These are phyloP conservation scores for Nymphalis polychloros DNA, from an alignment of 2,888 invertebrate genomes.

Conservation along the genomic window DNA sequence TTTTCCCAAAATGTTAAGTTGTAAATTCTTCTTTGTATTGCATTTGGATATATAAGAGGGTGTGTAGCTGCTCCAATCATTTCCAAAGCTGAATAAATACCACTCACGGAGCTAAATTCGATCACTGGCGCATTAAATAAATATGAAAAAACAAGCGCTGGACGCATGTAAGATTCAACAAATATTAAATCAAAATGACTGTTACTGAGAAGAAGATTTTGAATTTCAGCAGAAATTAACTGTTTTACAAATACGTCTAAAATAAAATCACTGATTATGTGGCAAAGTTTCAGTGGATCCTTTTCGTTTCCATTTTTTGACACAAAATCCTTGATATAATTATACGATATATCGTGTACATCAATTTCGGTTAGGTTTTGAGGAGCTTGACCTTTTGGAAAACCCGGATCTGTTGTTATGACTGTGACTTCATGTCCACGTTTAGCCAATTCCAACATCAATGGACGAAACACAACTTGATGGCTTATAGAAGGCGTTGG, in stretches of 20 bases:
- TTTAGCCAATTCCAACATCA: slow-evolving; percentile 53
- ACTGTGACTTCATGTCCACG: slow-evolving; percentile 58
- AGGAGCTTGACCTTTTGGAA: slow-evolving; percentile 50
- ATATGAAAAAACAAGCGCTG: slow-evolving; percentile 47
- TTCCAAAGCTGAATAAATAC: slow-evolving; percentile 39
- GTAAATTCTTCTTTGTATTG: slow-evolving; percentile 38
- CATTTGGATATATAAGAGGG: slow-evolving; percentile 46
- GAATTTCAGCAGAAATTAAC: slow-evolving; percentile 36
- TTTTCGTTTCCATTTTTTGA: slow-evolving; percentile 16
- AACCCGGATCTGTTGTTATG: slow-evolving; percentile 55
- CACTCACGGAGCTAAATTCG: slow-evolving; percentile 52
- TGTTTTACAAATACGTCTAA: slow-evolving; percentile 36
- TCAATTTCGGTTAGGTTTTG: slow-evolving; percentile 56
- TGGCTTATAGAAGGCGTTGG: slow-evolving; percentile 61
- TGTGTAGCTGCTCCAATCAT: slow-evolving; percentile 47
- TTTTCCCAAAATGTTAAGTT: slow-evolving; percentile 44
- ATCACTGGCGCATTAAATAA: slow-evolving; percentile 55
- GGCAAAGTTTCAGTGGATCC: neutral
- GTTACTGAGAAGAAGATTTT: slow-evolving; percentile 35
- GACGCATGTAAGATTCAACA: slow-evolving; percentile 46
- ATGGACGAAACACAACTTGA: slow-evolving; percentile 47
- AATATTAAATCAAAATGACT: slow-evolving; percentile 52
- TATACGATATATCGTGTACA: slow-evolving; percentile 54
- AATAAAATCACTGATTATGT: slow-evolving; percentile 25
- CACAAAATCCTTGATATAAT: slow-evolving; percentile 28